These are phyloP conservation scores for Rhadina sibilatrix DNA, from an alignment of 2,113 vertebrate species.

Conservation along the genomic window DNA sequence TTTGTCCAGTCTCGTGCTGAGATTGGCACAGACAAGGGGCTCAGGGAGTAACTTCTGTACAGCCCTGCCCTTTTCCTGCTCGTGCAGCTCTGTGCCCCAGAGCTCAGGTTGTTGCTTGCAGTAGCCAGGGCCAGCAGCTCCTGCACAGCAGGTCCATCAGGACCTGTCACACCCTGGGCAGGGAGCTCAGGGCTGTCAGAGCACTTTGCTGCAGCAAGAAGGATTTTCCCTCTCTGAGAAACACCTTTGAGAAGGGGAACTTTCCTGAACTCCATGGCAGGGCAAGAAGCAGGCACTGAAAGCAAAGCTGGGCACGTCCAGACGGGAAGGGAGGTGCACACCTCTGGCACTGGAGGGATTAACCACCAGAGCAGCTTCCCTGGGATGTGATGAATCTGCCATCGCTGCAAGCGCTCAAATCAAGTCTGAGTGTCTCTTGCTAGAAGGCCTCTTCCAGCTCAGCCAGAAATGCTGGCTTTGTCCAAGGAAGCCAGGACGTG, in stretches of 20 bases:
- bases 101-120: background rate
- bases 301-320: background rate
- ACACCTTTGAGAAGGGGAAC: background rate
- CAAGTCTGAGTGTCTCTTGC: background rate
- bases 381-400: background rate
- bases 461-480: background rate
- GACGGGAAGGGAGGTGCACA: background rate
- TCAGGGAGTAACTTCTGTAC: background rate
- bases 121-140: background rate
- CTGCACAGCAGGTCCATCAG: background rate
- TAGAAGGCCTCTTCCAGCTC: background rate
- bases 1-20: rapidly evolving
- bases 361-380: background rate
- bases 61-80: constrained; percentile 1
- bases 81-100: background rate
- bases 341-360: background rate
- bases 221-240: background rate
- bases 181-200: background rate
- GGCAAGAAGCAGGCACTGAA: background rate
- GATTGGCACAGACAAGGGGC: background rate
- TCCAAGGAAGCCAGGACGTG: background rate
- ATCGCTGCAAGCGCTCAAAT: rapidly evolving
- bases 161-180: background rate
- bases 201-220: background rate
- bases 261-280: background rate